Evolutionary conservation across 2,888 invertebrate genomes (phyloP), one percentile per base, ranked within the genome.

Genomic region (Rhagonycha fulva): DNA sequence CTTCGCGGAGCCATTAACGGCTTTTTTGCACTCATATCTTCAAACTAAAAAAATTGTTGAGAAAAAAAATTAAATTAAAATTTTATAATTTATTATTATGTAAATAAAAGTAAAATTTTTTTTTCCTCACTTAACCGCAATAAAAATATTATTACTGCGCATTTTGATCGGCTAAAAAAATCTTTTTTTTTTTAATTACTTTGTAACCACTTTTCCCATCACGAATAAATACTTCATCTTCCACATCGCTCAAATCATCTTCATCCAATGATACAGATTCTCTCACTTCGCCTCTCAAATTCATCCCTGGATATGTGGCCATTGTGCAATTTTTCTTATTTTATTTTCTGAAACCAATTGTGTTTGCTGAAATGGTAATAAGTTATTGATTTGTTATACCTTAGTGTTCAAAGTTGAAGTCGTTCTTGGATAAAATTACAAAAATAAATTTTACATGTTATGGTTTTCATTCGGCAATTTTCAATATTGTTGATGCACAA

Each of bases 141-240:
- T 28, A 28, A 11, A 30, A 47, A 47, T n/a, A n/a, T 47, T 47
- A 47, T 47, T 47, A 47, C 47, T 47, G 47, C 47, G 47, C 47
- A 47, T n/a, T 47, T 47, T n/a, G n/a, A 11, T n/a, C 12, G 2
- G n/a, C 5, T n/a, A n/a, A 9, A 28, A 28, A 47, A 47, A 47
- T 1, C n/a, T 12, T 47, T 47, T 47, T 12, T 47, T 47, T 47
- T 2, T 5, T 62, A 66, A 71, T 77, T 84, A 90, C 90, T 86
- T 91, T 92, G 81, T 88, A 89, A 68, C 92, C 91, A 81, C 91
- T 91, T 84, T 91, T 91, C 14, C 93, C 93, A 88, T 94, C 93
- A 78, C 93, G 89, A 80, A 94, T 93, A 84, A 94, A 94, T 14
- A 94, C 94, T 85, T 94, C 94, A 85, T 94, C 94, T 82, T 94